phyloP scores from a whole-genome alignment of 2,113 vertebrate species.

The Emydocephalus ijimae region DNA sequence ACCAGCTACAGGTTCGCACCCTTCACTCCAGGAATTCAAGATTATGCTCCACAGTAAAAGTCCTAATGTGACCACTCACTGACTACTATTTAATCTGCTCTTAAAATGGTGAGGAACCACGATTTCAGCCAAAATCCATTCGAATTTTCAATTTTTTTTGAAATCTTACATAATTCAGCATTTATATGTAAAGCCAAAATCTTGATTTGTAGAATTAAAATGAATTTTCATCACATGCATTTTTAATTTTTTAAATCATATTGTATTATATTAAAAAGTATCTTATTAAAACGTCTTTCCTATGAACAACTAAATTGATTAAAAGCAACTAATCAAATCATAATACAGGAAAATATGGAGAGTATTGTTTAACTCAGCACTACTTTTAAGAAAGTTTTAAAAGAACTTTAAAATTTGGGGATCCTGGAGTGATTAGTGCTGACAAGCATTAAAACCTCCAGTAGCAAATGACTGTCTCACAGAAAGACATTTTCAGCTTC shows the following conservation, averaged over 20 bases:
- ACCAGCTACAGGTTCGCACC: constrained; percentile 76
- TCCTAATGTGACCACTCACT: constrained; percentile 39
- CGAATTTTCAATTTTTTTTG: constrained; percentile 35
- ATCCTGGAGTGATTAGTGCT: constrained; percentile 79
- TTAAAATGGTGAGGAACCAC: background rate
- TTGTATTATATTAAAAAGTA: constrained; percentile 40
- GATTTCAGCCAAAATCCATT: constrained; percentile 51
- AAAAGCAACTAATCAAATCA: constrained; percentile 40
- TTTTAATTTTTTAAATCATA: constrained; percentile 31
- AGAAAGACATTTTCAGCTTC: constrained; percentile 84
- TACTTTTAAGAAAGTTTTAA: constrained; percentile 47
- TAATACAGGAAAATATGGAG: constrained; percentile 20
- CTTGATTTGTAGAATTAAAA: constrained; percentile 47
- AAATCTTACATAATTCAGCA: constrained; percentile 3
- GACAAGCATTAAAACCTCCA: constrained; percentile 75
- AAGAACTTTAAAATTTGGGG: constrained; percentile 60
- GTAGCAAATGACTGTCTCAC: constrained; percentile 84
- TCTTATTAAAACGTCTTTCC: constrained; percentile 40
- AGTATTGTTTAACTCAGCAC: constrained; percentile 41
- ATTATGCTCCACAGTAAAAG: constrained; percentile 49
- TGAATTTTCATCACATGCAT: constrained; percentile 11
- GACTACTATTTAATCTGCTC: background rate
- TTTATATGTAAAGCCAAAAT: constrained; percentile 10
- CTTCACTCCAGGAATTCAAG: constrained; percentile 73
- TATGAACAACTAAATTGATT: constrained; percentile 53